Base-by-base conservation (phyloP, 1,140 invertebrate species). In the Adelges cooleyi region DNA sequence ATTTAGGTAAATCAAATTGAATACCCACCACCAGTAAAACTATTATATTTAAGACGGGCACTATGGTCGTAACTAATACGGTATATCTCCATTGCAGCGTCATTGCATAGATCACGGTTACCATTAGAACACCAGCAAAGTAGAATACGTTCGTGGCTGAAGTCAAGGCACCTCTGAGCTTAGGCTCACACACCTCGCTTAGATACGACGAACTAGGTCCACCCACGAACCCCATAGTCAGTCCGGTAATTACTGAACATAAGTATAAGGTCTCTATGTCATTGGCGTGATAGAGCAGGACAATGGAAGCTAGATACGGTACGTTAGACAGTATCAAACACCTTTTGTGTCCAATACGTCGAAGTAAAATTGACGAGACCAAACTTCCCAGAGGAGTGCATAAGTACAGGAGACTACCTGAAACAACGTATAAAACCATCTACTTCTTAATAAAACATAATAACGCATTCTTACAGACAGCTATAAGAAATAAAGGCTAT, bases 121-220 rank as follows among this genome's bases (percentile, higher is more conserved):
- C 17, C 40, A 62, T n/a, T 11, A 62, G 17, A 1, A 18, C 27
- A 15, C 65, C 65, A 20, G 33, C 2, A 36, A 44, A 44, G 18
- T 22, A 66, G 65, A 52, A 51, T 9, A 53, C 65, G 17, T 44
- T 53, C 1, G 50, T 53, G 1, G 51, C 51, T 0, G 23, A 69
- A 40, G 69, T 68, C 8, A 69, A 18, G 9, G 65, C 66, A 0
- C 69, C 69, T 1, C 67, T 33, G 23, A 62, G 68, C 5, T 70
- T 44, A 0, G 66, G 50, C 72, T 74, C 78, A 74, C 75, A 76
- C 3, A 79, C 76, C 72, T 80, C 78, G 5, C 77, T 76, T 1
- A 80, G 73, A 65, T 80, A 80, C 2, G 77, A 74, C 36, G 75
- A 73, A 29, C 79, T 76, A 3, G 79, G 78, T 11, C 77, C 79